Percentiles rank a stretch among this genome's conserved stretches.
Conservation (phyloP, 2,888 invertebrate genomes). For the Seladonia tumulorum region DNA sequence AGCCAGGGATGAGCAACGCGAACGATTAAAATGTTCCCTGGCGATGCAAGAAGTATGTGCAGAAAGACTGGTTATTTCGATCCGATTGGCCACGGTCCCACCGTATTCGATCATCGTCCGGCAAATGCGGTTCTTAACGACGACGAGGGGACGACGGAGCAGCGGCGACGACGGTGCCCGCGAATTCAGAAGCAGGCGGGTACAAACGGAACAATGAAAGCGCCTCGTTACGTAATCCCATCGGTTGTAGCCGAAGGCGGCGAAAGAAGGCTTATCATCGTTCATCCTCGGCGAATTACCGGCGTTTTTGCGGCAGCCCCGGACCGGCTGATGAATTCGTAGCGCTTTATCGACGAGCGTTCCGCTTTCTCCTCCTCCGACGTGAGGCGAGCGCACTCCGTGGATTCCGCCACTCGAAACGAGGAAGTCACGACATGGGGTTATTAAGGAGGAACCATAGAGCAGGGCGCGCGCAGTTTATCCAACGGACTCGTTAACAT, state of each 20-base stretch:
- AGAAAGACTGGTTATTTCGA: not conserved
- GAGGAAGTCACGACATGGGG: constrained; percentile 77
- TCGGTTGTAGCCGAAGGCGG: constrained; percentile 11
- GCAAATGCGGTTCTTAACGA: constrained; percentile 5
- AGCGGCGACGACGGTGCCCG: not conserved
- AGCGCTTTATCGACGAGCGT: constrained; percentile 61
- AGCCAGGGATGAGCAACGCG: not conserved
- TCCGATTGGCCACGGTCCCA: not conserved
- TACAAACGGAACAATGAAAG: constrained; percentile 4
- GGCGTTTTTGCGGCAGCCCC: constrained; percentile 22
- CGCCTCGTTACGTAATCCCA: constrained; percentile 21
- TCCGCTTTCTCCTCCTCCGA: constrained; percentile 22
- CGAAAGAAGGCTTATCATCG: constrained; percentile 21
- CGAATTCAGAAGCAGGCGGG: not conserved
- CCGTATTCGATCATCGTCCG: not conserved
- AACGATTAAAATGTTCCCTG: not conserved
- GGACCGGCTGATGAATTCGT: constrained; percentile 55
- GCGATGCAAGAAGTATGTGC: not conserved
- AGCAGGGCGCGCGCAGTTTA: constrained; percentile 70
- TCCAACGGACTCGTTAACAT: constrained; percentile 79
- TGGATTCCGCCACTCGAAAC: constrained; percentile 59
- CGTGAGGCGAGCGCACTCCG: not conserved
- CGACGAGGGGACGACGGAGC: not conserved
- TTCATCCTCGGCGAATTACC: constrained; percentile 22
- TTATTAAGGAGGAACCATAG: constrained; percentile 76